These are phyloP conservation scores for Vipera latastei DNA, from an alignment of 2,797 vertebrate genomes.

Conservation along the genomic window DNA sequence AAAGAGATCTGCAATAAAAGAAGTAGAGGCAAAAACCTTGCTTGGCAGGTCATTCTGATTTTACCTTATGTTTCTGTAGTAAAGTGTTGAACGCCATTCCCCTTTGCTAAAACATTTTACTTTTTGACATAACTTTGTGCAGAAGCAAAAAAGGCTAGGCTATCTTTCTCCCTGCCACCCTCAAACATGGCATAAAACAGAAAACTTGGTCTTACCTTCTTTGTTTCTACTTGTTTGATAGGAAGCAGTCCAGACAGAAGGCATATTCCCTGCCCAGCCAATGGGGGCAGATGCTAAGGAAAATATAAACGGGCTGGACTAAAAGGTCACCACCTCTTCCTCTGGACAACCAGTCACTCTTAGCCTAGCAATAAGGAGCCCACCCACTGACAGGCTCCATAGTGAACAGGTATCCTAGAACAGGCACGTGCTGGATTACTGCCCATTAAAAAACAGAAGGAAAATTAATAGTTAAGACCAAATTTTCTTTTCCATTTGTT, in stretches of 20 bases:
- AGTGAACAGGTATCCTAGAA: background rate
- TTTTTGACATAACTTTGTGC: background rate
- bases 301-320: background rate
- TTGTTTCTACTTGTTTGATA: constrained; percentile 22
- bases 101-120: background rate
- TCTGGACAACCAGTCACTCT: background rate
- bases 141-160: background rate
- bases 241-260: constrained; percentile 15
- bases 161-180: constrained; percentile 7
- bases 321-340: constrained; percentile 6
- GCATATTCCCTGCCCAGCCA: background rate
- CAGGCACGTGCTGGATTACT: background rate
- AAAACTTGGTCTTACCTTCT: constrained; percentile 23
- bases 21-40: background rate
- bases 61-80: background rate
- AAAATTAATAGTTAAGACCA: background rate
- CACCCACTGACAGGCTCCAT: background rate
- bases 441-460: background rate
- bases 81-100: background rate
- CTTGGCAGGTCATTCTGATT: constrained; percentile 15
- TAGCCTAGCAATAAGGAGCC: background rate
- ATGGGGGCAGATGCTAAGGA: background rate
- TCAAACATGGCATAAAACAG: constrained; percentile 16
- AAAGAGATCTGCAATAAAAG: background rate
- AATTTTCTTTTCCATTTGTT: background rate